phyloP scores from a whole-genome alignment of 2,113 vertebrate species.

The Scalopus aquaticus region DNA sequence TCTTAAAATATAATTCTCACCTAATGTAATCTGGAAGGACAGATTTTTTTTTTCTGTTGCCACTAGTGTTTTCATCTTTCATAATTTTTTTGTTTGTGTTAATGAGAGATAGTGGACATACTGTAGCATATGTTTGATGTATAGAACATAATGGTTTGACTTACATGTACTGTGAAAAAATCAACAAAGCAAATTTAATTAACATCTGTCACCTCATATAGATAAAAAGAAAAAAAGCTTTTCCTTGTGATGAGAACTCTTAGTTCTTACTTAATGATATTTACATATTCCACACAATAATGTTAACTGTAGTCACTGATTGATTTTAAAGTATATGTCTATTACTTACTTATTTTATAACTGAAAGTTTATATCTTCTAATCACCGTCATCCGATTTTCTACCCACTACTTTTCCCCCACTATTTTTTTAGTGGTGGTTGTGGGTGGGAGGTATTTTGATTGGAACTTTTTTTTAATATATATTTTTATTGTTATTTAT shows the following conservation, averaged over 20 bases:
- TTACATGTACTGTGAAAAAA: not conserved
- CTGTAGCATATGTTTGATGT: not conserved
- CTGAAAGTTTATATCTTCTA: not conserved
- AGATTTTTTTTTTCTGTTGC: not conserved
- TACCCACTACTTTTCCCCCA: not conserved
- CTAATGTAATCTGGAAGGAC: not conserved
- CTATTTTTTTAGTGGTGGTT: not conserved
- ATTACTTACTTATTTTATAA: not conserved
- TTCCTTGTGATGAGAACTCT: not conserved
- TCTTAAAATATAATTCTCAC: constrained; percentile 20
- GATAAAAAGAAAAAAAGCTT: not conserved
- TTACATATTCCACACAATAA: not conserved
- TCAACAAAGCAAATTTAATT: not conserved
- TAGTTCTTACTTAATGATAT: not conserved
- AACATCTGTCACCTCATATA: not conserved
- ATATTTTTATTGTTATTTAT: too few relatives aligned
- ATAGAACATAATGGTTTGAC: not conserved
- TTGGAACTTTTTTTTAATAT: too few relatives aligned
- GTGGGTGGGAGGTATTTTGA: too few relatives aligned
- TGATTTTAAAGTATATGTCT: not conserved
- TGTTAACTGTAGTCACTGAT: not conserved
- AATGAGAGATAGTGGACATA: not conserved
- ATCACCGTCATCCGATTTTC: not conserved
- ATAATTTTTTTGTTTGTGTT: too few relatives aligned
- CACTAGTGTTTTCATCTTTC: not conserved